A percentile compares a stretch with the other conserved stretches of the same genome.
Evolutionary conservation across 1,140 invertebrate species (phyloP).

Genomic region (Planococcus citri): DNA sequence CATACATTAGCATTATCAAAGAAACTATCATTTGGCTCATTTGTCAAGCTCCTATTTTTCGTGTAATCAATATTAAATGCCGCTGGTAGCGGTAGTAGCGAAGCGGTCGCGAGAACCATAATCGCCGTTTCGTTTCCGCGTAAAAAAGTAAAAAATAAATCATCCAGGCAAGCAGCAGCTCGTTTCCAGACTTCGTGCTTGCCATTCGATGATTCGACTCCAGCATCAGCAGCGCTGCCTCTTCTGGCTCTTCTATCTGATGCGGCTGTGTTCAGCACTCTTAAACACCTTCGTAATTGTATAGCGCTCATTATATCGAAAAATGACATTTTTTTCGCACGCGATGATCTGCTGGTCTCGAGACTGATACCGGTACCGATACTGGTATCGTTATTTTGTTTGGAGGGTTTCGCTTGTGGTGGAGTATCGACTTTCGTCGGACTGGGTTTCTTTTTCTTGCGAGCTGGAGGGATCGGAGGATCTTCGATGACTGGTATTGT

Average conservation of each 20-base stretch:
- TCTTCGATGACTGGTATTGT: neutral
- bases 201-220: no score
- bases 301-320: neutral
- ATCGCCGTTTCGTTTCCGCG: neutral
- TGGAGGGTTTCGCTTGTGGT: no score
- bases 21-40: neutral
- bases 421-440: no score
- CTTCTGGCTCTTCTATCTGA: no score
- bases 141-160: neutral
- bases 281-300: neutral
- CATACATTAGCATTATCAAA: neutral
- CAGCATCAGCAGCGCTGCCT: no score
- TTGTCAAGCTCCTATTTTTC: neutral
- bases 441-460: neutral
- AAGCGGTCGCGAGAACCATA: neutral
- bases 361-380: no score
- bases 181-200: no score
- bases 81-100: no score
- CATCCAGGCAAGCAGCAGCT: no score
- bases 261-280: neutral
- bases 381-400: no score
- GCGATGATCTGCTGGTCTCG: no score
- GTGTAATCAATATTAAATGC: neutral
- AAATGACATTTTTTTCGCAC: no score
- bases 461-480: neutral